Conservation (phyloP, 1,140 invertebrate genomes). For the Drosophila parvula region DNA sequence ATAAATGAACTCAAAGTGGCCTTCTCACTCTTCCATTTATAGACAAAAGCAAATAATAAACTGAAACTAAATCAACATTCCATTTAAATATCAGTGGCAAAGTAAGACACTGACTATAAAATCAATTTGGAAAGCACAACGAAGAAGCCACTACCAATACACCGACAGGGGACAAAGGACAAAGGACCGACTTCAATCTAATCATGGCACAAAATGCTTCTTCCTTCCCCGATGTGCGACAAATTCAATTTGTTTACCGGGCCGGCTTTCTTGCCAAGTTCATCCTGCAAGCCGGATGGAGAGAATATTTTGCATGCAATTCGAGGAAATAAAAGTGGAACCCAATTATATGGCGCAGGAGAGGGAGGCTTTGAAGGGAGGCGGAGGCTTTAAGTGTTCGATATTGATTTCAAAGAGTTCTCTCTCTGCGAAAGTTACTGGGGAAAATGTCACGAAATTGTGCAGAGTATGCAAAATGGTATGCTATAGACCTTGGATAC, state of each 20-base stretch:
- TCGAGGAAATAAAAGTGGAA: conserved; percentile 55
- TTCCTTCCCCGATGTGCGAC: conserved; percentile 62
- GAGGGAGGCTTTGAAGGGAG: background rate
- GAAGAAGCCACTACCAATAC: conserved; percentile 4
- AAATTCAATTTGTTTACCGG: conserved; percentile 68
- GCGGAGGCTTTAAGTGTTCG: conserved; percentile 26
- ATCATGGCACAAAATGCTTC: conserved; percentile 53
- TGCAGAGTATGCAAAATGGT: background rate
- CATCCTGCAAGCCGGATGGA: conserved; percentile 16
- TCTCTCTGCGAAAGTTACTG: conserved; percentile 7
- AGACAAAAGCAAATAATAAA: conserved; percentile 12
- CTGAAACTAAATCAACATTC: conserved; percentile 21
- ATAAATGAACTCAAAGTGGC: background rate
- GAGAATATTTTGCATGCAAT: conserved; percentile 48
- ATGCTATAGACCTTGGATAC: background rate
- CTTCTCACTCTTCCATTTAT: background rate
- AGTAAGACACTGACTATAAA: conserved; percentile 20
- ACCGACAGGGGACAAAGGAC: conserved; percentile 14
- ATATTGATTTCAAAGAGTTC: conserved; percentile 56
- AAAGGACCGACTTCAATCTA: conserved; percentile 40
- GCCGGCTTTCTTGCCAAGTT: conserved; percentile 32
- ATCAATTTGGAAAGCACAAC: conserved; percentile 23
- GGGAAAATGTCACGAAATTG: background rate
- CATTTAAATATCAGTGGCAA: conserved; percentile 3
- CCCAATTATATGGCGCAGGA: conserved; percentile 51